Evolutionary conservation across 2,113 vertebrate genomes (phyloP).

Genomic region (Thamnophis sirtalis): DNA sequence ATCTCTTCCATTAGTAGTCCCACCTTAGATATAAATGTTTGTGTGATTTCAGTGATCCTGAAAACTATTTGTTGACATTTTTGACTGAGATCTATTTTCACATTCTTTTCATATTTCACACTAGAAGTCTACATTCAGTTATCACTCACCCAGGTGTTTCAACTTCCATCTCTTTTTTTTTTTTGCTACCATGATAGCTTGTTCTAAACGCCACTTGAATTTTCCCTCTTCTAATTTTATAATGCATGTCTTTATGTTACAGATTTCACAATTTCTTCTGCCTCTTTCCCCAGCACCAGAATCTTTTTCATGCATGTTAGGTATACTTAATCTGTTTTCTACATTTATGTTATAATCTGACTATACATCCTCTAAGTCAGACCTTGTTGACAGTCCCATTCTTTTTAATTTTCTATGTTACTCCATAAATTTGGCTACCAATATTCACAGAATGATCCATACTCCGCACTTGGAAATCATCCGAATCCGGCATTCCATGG

Average conservation of each 20-base stretch:
- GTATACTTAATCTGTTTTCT: not conserved
- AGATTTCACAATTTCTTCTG: not conserved
- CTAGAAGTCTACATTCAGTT: not conserved
- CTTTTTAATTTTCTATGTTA: not conserved
- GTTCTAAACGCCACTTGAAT: not conserved
- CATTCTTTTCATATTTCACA: not conserved
- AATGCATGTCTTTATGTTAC: not conserved
- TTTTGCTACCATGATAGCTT: not conserved
- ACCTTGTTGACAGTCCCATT: not conserved
- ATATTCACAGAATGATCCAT: not conserved
- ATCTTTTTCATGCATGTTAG: not conserved
- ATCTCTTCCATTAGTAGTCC: not conserved
- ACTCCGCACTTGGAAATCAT: not conserved
- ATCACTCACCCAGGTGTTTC: not conserved
- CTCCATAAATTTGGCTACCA: not conserved
- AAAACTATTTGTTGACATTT: not conserved
- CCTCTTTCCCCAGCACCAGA: not conserved
- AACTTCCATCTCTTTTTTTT: not conserved
- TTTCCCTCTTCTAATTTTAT: not conserved
- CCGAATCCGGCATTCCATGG: not conserved
- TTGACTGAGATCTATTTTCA: not conserved
- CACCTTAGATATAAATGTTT: not conserved
- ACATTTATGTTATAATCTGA: not conserved
- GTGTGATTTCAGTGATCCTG: not conserved
- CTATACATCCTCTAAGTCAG: not conserved